Conservation (phyloP, 2,888 invertebrate genomes). For the Neoaliturus tenellus region DNA sequence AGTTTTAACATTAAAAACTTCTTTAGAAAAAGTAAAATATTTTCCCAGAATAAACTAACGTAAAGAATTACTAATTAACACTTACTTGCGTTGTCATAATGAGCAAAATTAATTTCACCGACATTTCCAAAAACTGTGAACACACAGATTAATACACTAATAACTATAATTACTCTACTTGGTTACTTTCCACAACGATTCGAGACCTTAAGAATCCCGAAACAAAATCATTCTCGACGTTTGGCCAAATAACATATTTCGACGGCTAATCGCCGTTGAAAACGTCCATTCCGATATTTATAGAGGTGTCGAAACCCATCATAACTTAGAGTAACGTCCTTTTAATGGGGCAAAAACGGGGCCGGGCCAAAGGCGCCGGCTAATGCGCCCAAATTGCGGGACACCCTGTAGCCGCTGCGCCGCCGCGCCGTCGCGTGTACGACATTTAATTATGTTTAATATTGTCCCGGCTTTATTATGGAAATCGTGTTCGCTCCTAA, state of each 20-base stretch:
- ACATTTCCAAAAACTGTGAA: too few relatives aligned
- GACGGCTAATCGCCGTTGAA: not conserved
- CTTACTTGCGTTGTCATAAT: too few relatives aligned
- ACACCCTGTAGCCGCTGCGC: not conserved
- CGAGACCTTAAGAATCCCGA: too few relatives aligned
- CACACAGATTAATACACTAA: too few relatives aligned
- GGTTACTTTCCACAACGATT: too few relatives aligned
- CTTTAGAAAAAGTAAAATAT: too few relatives aligned
- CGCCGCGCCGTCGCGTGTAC: conserved; percentile 27
- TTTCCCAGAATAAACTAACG: too few relatives aligned
- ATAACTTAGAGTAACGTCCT: conserved; percentile 44
- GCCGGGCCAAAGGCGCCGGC: conserved; percentile 22
- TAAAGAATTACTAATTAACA: too few relatives aligned
- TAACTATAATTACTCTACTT: too few relatives aligned
- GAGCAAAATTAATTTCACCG: too few relatives aligned
- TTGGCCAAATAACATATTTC: conserved; percentile 5
- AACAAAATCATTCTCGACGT: not conserved
- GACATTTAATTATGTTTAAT: conserved; percentile 52
- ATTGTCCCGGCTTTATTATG: conserved; percentile 51
- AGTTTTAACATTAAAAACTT: too few relatives aligned
- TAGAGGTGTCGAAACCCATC: conserved; percentile 48
- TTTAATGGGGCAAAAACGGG: conserved; percentile 49
- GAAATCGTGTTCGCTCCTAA: conserved; percentile 56
- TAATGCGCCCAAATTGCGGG: conserved; percentile 35
- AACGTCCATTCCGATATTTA: conserved; percentile 32